Evolutionary conservation across 2,113 vertebrate species (phyloP).

Genomic region (Microtus richardsoni): DNA sequence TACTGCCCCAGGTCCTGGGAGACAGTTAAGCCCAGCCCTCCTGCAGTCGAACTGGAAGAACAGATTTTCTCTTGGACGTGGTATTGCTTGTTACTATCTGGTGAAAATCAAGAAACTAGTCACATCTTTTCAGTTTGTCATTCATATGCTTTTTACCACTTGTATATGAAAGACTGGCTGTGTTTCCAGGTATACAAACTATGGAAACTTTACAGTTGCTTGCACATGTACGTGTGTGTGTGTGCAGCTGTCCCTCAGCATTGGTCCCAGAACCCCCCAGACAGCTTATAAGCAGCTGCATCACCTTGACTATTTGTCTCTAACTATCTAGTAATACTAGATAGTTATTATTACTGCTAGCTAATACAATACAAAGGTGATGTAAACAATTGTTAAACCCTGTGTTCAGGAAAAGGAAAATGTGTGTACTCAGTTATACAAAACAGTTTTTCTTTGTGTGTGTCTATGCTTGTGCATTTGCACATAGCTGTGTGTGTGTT

Average conservation of each 20-base stretch:
- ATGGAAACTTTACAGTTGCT: neutral
- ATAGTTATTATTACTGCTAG: neutral
- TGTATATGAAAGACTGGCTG: neutral
- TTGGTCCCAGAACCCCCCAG: neutral
- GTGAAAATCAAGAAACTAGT: conserved; percentile 27
- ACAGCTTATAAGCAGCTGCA: neutral
- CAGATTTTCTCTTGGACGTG: neutral
- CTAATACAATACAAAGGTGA: neutral
- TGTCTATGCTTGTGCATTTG: neutral
- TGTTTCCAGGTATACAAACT: neutral
- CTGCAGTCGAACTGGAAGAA: neutral
- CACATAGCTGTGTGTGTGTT: neutral
- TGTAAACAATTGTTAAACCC: neutral
- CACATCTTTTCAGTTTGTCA: conserved; percentile 14
- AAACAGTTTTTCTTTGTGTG: neutral
- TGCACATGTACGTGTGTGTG: neutral
- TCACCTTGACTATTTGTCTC: neutral
- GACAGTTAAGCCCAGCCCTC: neutral
- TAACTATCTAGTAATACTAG: too few species aligned
- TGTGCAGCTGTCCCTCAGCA: neutral
- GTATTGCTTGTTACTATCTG: conserved; percentile 30
- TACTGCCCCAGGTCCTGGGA: neutral
- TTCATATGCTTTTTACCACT: conserved; percentile 36
- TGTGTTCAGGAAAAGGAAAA: neutral
- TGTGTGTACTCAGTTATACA: neutral